phyloP scores from a whole-genome alignment of 1,140 invertebrate species.

The Helicorthomorpha holstii region DNA sequence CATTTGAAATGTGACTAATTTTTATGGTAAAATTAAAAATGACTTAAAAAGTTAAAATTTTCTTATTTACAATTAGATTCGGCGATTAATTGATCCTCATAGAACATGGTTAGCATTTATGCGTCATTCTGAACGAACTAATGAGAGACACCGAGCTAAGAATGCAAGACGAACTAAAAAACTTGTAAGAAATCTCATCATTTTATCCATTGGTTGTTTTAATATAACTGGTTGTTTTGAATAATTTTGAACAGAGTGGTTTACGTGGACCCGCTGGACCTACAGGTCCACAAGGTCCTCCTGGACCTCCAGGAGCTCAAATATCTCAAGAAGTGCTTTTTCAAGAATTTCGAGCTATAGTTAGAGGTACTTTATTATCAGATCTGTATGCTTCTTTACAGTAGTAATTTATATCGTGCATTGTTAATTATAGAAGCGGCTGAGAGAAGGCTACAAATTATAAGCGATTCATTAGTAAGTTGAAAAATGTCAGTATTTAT shows the following conservation, averaged over 20 bases:
- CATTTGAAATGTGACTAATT: too few relatives aligned
- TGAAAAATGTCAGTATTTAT: neutral
- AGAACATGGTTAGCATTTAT: neutral
- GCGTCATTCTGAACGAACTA: neutral
- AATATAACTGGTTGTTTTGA: too few relatives aligned
- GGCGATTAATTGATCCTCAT: neutral
- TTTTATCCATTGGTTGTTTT: too few relatives aligned
- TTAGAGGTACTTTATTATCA: conserved; percentile 1
- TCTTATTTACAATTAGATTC: neutral
- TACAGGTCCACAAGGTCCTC: conserved; percentile 1
- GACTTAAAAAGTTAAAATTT: neutral
- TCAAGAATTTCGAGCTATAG: conserved; percentile 1
- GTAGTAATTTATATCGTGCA: neutral
- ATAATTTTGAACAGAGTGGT: neutral
- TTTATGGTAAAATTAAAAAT: too few relatives aligned
- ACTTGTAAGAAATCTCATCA: neutral
- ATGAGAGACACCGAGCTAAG: neutral
- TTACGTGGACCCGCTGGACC: conserved; percentile 1
- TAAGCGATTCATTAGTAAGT: neutral
- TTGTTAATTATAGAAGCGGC: neutral
- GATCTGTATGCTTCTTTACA: too few relatives aligned
- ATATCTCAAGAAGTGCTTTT: conserved; percentile 2
- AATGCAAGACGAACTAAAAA: neutral
- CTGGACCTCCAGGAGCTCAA: conserved; percentile 4
- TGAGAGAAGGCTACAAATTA: neutral